Conservation (phyloP, 2,797 vertebrate genomes). For the Aulostomus chinensis region DNA sequence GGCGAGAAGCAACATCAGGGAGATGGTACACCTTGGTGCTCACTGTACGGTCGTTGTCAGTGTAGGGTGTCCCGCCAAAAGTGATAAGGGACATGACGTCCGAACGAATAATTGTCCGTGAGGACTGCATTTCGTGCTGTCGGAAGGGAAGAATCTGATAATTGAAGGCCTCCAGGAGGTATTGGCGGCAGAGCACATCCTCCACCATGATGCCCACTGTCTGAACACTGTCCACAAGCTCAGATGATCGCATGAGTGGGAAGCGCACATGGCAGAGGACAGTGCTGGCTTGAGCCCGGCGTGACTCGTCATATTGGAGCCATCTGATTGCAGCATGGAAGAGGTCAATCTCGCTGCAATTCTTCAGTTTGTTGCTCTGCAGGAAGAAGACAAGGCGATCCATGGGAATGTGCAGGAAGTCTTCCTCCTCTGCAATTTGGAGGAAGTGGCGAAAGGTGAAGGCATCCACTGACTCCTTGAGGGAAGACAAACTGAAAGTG, state of each 20-base stretch:
- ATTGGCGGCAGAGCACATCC: conserved; percentile 91
- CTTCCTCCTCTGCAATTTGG: conserved; percentile 94
- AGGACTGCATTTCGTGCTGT: conserved; percentile 95
- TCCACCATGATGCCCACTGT: conserved; percentile 96
- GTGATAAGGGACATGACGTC: conserved; percentile 88
- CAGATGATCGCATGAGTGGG: conserved; percentile 93
- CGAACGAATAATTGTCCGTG: conserved; percentile 88
- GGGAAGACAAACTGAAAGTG: conserved; percentile 92
- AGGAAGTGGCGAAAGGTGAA: conserved; percentile 97
- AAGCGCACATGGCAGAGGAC: conserved; percentile 95
- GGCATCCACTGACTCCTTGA: conserved; percentile 93
- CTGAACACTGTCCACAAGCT: conserved; percentile 96
- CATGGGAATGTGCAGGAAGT: conserved; percentile 93
- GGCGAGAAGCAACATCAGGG: conserved; percentile 80
- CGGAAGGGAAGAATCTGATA: conserved; percentile 97
- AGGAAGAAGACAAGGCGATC: conserved; percentile 96
- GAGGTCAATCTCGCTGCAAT: conserved; percentile 92
- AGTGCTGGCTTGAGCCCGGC: conserved; percentile 82
- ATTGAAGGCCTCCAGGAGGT: conserved; percentile 95
- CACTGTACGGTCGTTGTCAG: conserved; percentile 92
- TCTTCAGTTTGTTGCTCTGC: conserved; percentile 94
- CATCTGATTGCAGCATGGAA: conserved; percentile 92
- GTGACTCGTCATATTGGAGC: conserved; percentile 86
- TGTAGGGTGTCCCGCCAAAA: conserved; percentile 96
- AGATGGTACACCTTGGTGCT: conserved; percentile 89